These are phyloP conservation scores for Macrosoma leucophasiata DNA, from an alignment of 2,888 invertebrate species.

Conservation along the genomic window DNA sequence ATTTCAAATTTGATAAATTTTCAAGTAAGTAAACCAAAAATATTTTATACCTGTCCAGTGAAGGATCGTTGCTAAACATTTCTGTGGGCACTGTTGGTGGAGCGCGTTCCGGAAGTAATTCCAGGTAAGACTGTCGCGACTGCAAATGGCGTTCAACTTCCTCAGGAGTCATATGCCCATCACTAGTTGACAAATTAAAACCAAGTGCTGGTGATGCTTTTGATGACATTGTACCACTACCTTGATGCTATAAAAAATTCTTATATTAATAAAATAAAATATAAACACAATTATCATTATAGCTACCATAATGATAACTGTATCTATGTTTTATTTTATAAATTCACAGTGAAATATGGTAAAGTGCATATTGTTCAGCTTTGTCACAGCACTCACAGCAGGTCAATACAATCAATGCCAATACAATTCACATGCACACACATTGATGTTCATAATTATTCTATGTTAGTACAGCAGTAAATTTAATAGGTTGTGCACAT, in stretches of 20 bases:
- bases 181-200: slow-evolving; percentile 61
- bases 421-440: too few species aligned
- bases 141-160: slow-evolving; percentile 94
- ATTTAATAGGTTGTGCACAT: too few species aligned
- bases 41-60: slow-evolving; percentile 82
- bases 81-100: slow-evolving; percentile 94
- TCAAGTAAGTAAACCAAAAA: slow-evolving; percentile 13
- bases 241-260: slow-evolving; percentile 64
- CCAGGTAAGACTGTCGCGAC: slow-evolving; percentile 86
- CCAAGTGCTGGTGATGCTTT: slow-evolving; percentile 73
- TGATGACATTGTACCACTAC: slow-evolving; percentile 59
- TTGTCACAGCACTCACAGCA: too few species aligned
- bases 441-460: too few species aligned
- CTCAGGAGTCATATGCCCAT: slow-evolving; percentile 93
- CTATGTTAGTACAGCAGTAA: too few species aligned
- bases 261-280: not conserved
- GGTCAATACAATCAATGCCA: too few species aligned
- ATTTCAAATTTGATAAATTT: too few species aligned
- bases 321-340: too few species aligned
- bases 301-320: too few species aligned
- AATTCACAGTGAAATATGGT: too few species aligned
- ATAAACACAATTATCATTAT: too few species aligned
- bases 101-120: slow-evolving; percentile 88
- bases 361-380: too few species aligned
- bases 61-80: slow-evolving; percentile 96